phyloP scores from a whole-genome alignment of 2,888 invertebrate genomes.

The Criorhina ranunculi region DNA sequence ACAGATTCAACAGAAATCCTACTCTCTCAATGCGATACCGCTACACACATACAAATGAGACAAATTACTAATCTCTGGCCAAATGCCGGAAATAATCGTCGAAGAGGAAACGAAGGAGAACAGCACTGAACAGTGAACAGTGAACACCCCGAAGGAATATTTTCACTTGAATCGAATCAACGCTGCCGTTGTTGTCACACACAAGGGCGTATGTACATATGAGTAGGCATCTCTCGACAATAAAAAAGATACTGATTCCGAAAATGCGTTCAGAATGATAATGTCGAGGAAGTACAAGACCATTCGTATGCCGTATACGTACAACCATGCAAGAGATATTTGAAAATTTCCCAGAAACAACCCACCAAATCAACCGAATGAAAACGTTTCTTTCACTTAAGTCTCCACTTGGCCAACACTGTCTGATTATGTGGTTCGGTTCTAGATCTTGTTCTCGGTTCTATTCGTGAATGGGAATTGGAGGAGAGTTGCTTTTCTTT shows the following conservation, averaged over 20 bases:
- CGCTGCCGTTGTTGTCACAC: constrained; percentile 61
- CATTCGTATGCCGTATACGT: constrained; percentile 20
- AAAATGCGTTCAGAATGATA: constrained; percentile 71
- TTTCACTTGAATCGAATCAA: constrained; percentile 63
- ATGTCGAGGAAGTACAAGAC: constrained; percentile 15
- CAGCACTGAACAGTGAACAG: neutral
- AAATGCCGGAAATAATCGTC: constrained; percentile 76
- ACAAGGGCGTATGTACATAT: constrained; percentile 6
- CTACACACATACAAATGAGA: constrained; percentile 63
- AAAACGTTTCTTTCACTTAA: constrained; percentile 54
- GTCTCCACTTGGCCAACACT: constrained; percentile 33
- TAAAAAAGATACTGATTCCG: constrained; percentile 57
- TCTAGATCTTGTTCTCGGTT: neutral
- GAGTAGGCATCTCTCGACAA: constrained; percentile 36
- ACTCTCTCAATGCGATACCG: constrained; percentile 4
- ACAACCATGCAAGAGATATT: neutral
- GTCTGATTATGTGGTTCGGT: constrained; percentile 1
- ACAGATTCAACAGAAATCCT: constrained; percentile 28
- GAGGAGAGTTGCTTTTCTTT: constrained; percentile 10
- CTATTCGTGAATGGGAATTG: constrained; percentile 45
- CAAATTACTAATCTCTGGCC: constrained; percentile 72
- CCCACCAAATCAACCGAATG: constrained; percentile 6
- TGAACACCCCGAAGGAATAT: constrained; percentile 27
- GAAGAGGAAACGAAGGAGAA: constrained; percentile 58
- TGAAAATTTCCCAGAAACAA: constrained; percentile 16